Percentiles rank a stretch among this genome's conserved stretches.
phyloP scores from a whole-genome alignment of 2,113 vertebrate species.

The Cyprinodon brontotheroides region DNA sequence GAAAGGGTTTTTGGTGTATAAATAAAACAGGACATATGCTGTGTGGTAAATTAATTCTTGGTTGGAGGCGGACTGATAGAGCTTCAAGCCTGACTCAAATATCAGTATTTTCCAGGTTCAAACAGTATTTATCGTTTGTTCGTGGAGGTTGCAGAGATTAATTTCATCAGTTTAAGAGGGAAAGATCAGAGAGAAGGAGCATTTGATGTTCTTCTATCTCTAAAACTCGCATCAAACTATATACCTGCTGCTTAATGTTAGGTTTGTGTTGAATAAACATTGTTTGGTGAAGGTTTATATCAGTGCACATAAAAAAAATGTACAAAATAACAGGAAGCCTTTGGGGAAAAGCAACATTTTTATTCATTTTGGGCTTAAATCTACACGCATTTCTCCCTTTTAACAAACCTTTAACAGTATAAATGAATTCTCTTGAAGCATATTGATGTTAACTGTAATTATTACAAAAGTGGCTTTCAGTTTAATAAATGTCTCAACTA shows the following conservation, averaged over 20 bases:
- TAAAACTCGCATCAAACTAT: constrained; percentile 6
- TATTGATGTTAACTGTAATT: background rate
- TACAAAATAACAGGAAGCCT: background rate
- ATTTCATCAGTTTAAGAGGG: constrained; percentile 25
- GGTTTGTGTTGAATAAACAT: constrained; percentile 9
- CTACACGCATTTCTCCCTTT: background rate
- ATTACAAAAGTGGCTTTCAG: background rate
- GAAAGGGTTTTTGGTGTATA: background rate
- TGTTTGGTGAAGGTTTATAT: background rate
- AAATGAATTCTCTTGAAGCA: background rate
- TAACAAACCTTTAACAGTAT: background rate
- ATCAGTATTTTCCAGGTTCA: constrained; percentile 9
- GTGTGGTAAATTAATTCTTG: background rate
- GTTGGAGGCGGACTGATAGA: background rate
- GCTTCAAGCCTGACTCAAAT: constrained; percentile 2
- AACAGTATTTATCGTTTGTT: constrained; percentile 23
- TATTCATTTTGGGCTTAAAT: background rate
- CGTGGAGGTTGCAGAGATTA: constrained; percentile 8
- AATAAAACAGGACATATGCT: background rate
- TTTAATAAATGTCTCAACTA: background rate
- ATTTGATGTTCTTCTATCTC: constrained; percentile 53
- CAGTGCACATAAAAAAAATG: background rate
- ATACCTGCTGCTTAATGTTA: constrained; percentile 12
- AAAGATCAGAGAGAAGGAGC: constrained; percentile 34
- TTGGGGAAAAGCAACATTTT: background rate